Evolutionary conservation across 1,140 invertebrate species (phyloP).

Genomic region (Prorops nasuta): DNA sequence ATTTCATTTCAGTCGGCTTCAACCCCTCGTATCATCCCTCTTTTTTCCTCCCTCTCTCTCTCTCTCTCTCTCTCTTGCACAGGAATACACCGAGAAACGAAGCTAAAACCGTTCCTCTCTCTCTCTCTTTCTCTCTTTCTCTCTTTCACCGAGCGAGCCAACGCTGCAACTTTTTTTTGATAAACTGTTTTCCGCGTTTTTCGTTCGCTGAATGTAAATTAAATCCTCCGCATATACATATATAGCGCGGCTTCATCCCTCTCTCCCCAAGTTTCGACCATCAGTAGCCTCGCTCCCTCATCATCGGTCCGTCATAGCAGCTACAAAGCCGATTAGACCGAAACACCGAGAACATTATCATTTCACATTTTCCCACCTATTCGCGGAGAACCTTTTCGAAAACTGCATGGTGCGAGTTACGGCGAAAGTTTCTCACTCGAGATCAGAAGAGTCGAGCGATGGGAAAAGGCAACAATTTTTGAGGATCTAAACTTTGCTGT

Average conservation of each 20-base stretch:
- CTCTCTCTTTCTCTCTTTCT: neutral
- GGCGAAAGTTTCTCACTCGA: too few relatives aligned
- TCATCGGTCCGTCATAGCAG: slow-evolving; percentile 9
- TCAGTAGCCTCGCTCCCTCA: neutral
- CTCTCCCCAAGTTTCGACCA: too few relatives aligned
- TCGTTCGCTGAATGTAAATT: slow-evolving; percentile 47
- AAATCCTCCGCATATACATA: slow-evolving; percentile 48
- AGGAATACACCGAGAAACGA: too few relatives aligned
- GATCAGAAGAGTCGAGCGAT: too few relatives aligned
- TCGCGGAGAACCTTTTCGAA: too few relatives aligned
- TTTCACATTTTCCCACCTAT: slow-evolving; percentile 23
- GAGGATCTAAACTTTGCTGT: too few relatives aligned
- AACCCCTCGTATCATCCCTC: slow-evolving; percentile 15
- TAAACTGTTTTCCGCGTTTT: slow-evolving; percentile 51
- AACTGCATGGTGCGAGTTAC: too few relatives aligned
- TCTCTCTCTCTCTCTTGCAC: neutral
- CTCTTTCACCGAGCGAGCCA: slow-evolving; percentile 20
- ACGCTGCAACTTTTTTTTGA: slow-evolving; percentile 47
- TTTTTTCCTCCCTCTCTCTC: slow-evolving; percentile 23
- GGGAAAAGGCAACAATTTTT: too few relatives aligned
- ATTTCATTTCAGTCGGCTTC: slow-evolving; percentile 31
- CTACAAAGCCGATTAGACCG: slow-evolving; percentile 44
- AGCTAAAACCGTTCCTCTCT: too few relatives aligned
- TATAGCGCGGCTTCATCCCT: neutral
- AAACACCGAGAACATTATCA: slow-evolving; percentile 42